Evolutionary conservation across 2,113 vertebrate species (phyloP).

Genomic region (Dromaius novaehollandiae): DNA sequence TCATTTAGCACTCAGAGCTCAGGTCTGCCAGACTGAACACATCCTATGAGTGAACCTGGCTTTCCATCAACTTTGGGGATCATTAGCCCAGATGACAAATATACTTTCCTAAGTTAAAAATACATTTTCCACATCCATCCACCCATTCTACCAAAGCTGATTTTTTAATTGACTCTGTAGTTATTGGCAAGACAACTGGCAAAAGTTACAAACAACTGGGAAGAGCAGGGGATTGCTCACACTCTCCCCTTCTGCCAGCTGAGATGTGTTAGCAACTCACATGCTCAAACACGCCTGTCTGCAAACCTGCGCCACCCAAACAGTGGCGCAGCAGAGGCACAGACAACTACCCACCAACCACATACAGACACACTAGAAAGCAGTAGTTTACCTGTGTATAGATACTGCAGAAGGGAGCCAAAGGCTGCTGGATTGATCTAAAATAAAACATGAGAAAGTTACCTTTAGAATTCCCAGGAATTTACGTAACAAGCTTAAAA

Average conservation of each 20-base stretch:
- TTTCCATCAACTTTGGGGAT: not conserved
- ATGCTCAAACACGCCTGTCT: not conserved
- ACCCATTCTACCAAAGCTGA: not conserved
- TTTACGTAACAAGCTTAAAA: not conserved
- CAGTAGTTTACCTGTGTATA: conserved; percentile 89
- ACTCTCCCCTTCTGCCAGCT: not conserved
- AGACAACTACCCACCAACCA: not conserved
- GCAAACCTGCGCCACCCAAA: not conserved
- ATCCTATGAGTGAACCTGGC: not conserved
- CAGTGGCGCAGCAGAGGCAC: not conserved
- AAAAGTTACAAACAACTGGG: conserved; percentile 14
- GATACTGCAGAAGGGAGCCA: conserved; percentile 90
- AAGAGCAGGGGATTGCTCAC: not conserved
- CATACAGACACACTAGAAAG: not conserved
- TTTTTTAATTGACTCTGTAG: not conserved
- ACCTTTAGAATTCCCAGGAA: not conserved
- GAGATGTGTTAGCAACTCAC: not conserved
- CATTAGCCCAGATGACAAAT: not conserved
- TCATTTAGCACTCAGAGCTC: not conserved
- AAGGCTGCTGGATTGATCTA: conserved; percentile 96
- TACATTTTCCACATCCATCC: not conserved
- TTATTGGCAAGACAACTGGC: conserved; percentile 5
- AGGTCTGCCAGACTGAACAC: not conserved
- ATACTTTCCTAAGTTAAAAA: not conserved
- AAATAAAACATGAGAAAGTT: conserved; percentile 49